These are phyloP conservation scores for Acanthosepion pharaonis DNA, from an alignment of 2,888 invertebrate genomes.

Conservation along the genomic window DNA sequence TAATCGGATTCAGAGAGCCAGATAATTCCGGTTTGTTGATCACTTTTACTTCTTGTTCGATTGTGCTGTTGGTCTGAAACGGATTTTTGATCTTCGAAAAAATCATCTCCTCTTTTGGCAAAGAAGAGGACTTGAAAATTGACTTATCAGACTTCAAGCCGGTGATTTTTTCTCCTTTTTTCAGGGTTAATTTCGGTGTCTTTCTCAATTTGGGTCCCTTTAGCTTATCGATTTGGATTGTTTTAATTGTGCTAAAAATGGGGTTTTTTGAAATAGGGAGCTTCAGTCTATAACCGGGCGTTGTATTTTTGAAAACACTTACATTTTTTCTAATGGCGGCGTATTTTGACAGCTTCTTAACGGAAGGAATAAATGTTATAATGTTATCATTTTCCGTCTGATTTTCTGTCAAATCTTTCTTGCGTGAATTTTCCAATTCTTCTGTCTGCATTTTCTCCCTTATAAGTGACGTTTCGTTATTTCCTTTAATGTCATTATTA, in stretches of 20 bases:
- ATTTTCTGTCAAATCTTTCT: neutral
- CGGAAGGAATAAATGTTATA: neutral
- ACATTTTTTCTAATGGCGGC: neutral
- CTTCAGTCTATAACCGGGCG: neutral
- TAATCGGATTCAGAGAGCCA: neutral
- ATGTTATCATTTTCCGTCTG: neutral
- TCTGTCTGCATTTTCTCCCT: neutral
- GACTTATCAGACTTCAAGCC: neutral
- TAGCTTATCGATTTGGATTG: neutral
- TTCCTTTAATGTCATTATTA: neutral
- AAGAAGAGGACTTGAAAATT: rapidly evolving
- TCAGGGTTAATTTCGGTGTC: neutral
- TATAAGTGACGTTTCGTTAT: neutral
- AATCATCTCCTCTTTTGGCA: neutral
- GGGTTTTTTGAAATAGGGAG: too few relatives aligned
- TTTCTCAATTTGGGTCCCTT: neutral
- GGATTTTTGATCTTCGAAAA: neutral
- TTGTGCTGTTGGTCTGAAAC: neutral
- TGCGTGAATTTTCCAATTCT: neutral
- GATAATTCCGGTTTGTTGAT: neutral
- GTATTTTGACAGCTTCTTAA: neutral
- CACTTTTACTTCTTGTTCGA: neutral
- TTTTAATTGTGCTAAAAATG: neutral
- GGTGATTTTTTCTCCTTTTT: neutral
- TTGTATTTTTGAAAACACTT: neutral